Base-by-base conservation (phyloP, 1,140 invertebrate species). In the Popillia japonica region DNA sequence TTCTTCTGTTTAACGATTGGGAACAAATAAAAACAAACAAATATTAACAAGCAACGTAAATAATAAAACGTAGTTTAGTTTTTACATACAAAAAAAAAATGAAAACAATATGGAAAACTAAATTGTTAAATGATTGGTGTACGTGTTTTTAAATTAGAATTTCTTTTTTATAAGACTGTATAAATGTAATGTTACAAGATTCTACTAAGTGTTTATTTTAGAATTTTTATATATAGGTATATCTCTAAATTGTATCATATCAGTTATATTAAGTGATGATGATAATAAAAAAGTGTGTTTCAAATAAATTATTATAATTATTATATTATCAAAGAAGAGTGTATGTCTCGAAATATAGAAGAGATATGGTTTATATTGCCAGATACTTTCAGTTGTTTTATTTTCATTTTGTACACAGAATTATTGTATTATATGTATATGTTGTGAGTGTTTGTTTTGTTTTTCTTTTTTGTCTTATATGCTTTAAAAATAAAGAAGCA, bases 341-440 rank as follows among this genome's bases (percentile, higher is more conserved):
- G 72, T 74, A 41, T 74, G 72, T 42, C 61, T 68, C 61, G 20
- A 68, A 68, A 68, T 68, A 68, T 34, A 68, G 17, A n/a, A 55
- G 61, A 68, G 61, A 68, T 68, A 20, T 68, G 61, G 61, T 20
- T 27, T 68, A 68, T 68, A 68, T 68, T 11, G 61, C 20, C 4
- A 68, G 61, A 55, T 55, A 55, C 22, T 68, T 68, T 68, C 3
- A 68, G 61, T 68, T 68, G 61, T 68, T 68, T 68, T 68, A 68
- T 68, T 68, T 68, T 68, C 27, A 68, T 74, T 74, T 74, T 74
- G 72, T 74, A 74, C 27, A 74, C 72, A 74, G 40, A 20, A 42
- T 22, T 74, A 68, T 68, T 68, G 72, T 74, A 74, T 74, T 74
- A 74, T 74, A 74, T 74, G 72, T 74, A 74, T 74, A 74, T 74